Base-by-base conservation (phyloP, 2,888 invertebrate species). In the Ophion ellenae region DNA sequence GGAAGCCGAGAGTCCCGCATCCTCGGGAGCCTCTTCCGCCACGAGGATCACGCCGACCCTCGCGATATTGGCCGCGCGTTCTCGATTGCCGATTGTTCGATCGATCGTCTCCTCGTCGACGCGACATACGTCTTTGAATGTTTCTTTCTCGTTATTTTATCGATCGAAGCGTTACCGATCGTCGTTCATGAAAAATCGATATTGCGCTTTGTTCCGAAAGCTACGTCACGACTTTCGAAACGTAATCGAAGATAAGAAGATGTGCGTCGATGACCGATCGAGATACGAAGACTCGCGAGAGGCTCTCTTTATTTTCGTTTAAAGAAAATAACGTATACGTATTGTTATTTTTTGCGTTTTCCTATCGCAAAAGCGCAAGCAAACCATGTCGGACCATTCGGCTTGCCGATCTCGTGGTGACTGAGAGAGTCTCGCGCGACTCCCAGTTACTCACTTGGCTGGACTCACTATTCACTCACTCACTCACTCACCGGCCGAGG, bases 391-490 rank as follows among this genome's bases (percentile, higher is more conserved):
- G 92, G 93, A 94, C 94, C 93, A 93, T 93, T 93, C 94, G 91
- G 92, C 91, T 93, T 92, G 94, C 93, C 94, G 94, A 93, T 93
- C 94, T 93, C 93, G 93, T 93, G 93, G 90, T 93, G 93, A 94
- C 94, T 94, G 94, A 93, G 92, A 91, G 92, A 90, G 90, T 90
- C 91, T 89, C 92, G 92, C 86, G 88, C 90, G 91, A 91, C 92
- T 92, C 90, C 90, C 93, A 92, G 93, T 92, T 92, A 92, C 92
- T 92, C 91, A 91, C 92, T 93, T 89, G 89, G 88, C 88, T 88
- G 91, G 90, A 91, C 92, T 91, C 91, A 90, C 93, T 88, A 87
- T 87, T 87, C 89, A 90, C 91, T 92, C 92, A 87, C 85, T 82
- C 69, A 82, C 81, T 85, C 86, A 79, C 83, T 80, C 79, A 79